phyloP scores from a whole-genome alignment of 1,140 invertebrate genomes.

The Polypedilum vanderplanki region DNA sequence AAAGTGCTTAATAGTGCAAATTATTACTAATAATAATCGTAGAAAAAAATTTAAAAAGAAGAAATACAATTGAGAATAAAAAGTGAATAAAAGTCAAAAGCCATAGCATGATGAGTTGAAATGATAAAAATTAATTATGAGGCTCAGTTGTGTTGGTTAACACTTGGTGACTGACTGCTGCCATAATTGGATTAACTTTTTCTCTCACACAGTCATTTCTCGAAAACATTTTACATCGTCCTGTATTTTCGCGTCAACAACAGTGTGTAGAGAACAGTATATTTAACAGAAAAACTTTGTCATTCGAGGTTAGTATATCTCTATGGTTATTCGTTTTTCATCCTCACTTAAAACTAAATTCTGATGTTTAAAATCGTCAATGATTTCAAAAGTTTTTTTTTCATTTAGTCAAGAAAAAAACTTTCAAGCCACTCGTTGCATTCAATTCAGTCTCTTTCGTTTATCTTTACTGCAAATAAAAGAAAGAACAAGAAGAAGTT shows the following conservation, averaged over 20 bases:
- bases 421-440: neutral
- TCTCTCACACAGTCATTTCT: too few relatives aligned
- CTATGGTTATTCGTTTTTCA: neutral
- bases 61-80: neutral
- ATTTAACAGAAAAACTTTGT: neutral
- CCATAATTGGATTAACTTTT: conserved; percentile 2
- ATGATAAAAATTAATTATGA: conserved; percentile 22
- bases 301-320: neutral
- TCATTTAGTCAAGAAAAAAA: neutral
- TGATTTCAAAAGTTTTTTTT: neutral
- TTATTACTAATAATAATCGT: neutral
- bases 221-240: too few relatives aligned
- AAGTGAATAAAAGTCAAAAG: neutral
- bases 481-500: too few relatives aligned
- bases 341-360: neutral
- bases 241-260: neutral
- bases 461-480: too few relatives aligned
- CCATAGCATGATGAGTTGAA: neutral
- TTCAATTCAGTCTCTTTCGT: too few relatives aligned
- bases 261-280: neutral
- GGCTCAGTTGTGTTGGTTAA: conserved; percentile 11
- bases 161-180: conserved; percentile 1
- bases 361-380: neutral
- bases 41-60: neutral
- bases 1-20: conserved; percentile 19